phyloP scores from a whole-genome alignment of 2,113 vertebrate species.

The Pycnonotus jocosus region DNA sequence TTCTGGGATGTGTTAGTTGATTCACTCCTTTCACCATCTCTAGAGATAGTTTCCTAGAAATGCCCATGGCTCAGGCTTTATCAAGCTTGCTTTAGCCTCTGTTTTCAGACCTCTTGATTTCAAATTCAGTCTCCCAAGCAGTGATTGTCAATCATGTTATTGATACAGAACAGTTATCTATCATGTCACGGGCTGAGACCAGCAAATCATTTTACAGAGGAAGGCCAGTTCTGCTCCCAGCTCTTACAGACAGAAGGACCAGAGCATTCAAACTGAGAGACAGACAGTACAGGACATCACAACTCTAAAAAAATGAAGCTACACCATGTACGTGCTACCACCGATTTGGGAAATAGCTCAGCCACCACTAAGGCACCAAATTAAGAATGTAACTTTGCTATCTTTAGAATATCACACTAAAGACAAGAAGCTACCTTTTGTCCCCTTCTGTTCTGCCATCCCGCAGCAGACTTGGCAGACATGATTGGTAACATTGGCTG shows the following conservation, averaged over 20 bases:
- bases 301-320: neutral
- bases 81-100: neutral
- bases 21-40: constrained; percentile 3
- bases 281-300: neutral
- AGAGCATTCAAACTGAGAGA: neutral
- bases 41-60: constrained; percentile 11
- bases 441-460: neutral
- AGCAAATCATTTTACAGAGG: neutral
- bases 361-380: neutral
- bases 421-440: neutral
- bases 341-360: neutral
- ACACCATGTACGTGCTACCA: neutral
- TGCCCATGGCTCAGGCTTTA: neutral
- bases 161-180: neutral
- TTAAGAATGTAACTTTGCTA: neutral
- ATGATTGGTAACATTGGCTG: neutral
- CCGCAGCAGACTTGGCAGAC: neutral
- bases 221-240: neutral
- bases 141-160: neutral
- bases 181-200: neutral
- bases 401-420: neutral
- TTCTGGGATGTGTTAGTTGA: neutral
- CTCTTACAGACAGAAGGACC: neutral
- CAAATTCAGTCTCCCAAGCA: neutral
- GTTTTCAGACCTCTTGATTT: neutral